Percentiles rank a stretch among this genome's conserved stretches.
Evolutionary conservation across 2,797 vertebrate genomes (phyloP).

Genomic region (Pempheris klunzingeri): DNA sequence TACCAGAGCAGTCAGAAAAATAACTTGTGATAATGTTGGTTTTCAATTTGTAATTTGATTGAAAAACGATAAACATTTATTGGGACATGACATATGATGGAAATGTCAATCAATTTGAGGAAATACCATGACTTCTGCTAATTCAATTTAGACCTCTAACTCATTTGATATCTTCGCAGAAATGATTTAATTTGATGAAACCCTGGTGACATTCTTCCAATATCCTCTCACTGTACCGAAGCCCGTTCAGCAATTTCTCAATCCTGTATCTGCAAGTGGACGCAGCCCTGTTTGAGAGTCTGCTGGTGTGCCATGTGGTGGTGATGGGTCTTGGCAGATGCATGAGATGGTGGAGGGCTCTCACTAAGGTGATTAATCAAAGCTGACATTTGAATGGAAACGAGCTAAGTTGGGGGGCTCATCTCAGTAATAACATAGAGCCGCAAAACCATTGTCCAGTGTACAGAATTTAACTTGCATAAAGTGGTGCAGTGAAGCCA

Average conservation of each 20-base stretch:
- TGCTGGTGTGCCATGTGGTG: conserved; percentile 46
- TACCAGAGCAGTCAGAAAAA: conserved; percentile 39
- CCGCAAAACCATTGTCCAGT: conserved; percentile 66
- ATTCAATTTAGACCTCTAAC: conserved; percentile 55
- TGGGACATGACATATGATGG: conserved; percentile 72
- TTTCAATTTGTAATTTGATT: conserved; percentile 84
- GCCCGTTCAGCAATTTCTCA: conserved; percentile 53
- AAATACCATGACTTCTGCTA: conserved; percentile 53
- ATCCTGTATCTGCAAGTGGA: conserved; percentile 14
- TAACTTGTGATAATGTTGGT: conserved; percentile 58
- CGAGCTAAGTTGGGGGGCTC: conserved; percentile 69
- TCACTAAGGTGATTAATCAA: conserved; percentile 82
- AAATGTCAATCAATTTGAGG: conserved; percentile 76
- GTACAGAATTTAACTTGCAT: conserved; percentile 39
- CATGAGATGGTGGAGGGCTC: conserved; percentile 67
- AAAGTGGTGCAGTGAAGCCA: conserved; percentile 41
- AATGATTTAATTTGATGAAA: conserved; percentile 66
- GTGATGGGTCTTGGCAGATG: conserved; percentile 71
- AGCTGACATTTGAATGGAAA: conserved; percentile 81
- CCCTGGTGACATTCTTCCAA: conserved; percentile 62
- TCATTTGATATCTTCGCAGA: conserved; percentile 41
- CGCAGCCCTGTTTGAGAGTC: conserved; percentile 54
- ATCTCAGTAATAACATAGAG: conserved; percentile 66
- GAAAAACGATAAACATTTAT: conserved; percentile 78
- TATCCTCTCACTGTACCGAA: conserved; percentile 53